A percentile compares a stretch with the other conserved stretches of the same genome.
Evolutionary conservation across 1,140 invertebrate genomes (phyloP).

Genomic region (Sminthurinus signatus): DNA sequence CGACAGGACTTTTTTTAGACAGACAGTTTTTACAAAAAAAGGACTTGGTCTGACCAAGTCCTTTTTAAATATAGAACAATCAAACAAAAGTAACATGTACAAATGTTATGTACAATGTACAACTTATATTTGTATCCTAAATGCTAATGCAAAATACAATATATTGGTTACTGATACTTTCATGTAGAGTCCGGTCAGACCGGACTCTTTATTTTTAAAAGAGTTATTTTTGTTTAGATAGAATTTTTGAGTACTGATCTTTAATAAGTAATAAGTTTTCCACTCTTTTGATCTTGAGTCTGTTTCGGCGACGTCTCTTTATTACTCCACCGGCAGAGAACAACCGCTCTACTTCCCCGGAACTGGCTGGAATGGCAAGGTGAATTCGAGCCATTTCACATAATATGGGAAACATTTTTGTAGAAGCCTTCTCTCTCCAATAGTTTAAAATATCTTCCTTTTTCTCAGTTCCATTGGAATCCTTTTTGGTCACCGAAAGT

Average conservation of each 20-base stretch:
- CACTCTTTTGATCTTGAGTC: background rate
- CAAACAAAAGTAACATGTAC: too few relatives aligned
- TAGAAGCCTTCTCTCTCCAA: constrained; percentile 36
- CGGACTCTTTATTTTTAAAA: too few relatives aligned
- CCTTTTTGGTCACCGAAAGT: background rate
- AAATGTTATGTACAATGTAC: too few relatives aligned
- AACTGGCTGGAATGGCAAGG: constrained; percentile 36
- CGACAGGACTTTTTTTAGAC: too few relatives aligned
- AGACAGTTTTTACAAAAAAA: too few relatives aligned
- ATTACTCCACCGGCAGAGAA: constrained; percentile 40
- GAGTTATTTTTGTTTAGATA: too few relatives aligned
- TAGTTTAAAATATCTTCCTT: constrained; percentile 25
- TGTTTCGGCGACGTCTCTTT: background rate
- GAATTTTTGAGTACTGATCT: background rate
- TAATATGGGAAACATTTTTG: constrained; percentile 18
- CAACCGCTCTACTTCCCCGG: constrained; percentile 37
- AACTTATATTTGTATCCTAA: too few relatives aligned
- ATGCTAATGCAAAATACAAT: too few relatives aligned
- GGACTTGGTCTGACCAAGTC: too few relatives aligned
- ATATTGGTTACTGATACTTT: too few relatives aligned
- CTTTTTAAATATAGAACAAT: too few relatives aligned
- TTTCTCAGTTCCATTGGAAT: background rate
- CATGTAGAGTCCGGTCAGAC: too few relatives aligned
- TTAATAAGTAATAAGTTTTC: background rate
- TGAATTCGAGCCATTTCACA: constrained; percentile 33